Evolutionary conservation across 2,113 vertebrate genomes (phyloP).

Genomic region (Thinocorus orbignyianus): DNA sequence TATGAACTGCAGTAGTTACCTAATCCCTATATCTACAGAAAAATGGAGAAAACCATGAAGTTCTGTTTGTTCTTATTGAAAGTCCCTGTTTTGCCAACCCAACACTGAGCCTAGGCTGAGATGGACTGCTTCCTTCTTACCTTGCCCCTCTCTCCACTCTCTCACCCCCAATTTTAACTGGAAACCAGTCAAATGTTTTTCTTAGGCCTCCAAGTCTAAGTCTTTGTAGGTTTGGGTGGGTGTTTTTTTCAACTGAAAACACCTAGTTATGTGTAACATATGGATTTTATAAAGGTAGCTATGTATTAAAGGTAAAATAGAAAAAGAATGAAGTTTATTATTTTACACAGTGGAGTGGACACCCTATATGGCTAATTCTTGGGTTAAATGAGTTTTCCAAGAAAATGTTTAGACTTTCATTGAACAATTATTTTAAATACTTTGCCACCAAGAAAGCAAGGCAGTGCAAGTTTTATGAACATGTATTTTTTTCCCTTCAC

Average conservation of each 20-base stretch:
- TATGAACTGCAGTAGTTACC: background rate
- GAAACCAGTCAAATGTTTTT: background rate
- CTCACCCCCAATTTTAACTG: background rate
- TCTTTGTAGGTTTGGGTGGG: background rate
- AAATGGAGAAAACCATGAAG: background rate
- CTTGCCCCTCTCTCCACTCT: background rate
- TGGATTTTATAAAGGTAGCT: constrained; percentile 17
- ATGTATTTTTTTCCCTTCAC: background rate
- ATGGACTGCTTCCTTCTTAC: background rate
- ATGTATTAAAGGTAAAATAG: background rate
- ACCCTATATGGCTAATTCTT: background rate
- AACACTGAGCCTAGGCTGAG: background rate
- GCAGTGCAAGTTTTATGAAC: background rate
- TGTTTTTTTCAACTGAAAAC: background rate
- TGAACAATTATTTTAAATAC: constrained; percentile 56
- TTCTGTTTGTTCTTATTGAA: background rate
- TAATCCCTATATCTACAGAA: background rate
- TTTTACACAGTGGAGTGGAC: background rate
- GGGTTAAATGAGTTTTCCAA: constrained; percentile 9
- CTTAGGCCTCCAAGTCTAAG: background rate
- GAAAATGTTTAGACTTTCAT: constrained; percentile 41
- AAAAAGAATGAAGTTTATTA: constrained; percentile 4
- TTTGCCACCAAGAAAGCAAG: background rate
- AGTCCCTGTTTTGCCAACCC: background rate
- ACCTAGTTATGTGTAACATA: background rate